Evolutionary conservation across 2,113 vertebrate genomes (phyloP).

Genomic region (Cryptomyrus ogoouensis): DNA sequence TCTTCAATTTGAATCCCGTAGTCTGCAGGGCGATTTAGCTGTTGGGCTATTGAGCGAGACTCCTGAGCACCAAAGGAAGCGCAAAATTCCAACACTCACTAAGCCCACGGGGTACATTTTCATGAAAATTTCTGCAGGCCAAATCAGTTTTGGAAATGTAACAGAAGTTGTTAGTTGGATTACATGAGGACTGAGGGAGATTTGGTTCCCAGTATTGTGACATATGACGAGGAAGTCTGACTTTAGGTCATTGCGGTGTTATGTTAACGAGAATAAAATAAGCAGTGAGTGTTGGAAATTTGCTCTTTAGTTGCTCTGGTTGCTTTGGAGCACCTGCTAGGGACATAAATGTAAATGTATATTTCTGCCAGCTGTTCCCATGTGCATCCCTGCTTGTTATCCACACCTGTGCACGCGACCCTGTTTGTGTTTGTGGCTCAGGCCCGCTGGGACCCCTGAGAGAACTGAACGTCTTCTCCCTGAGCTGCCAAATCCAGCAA

Average conservation of each 20-base stretch:
- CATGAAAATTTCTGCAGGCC: neutral
- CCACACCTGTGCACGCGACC: neutral
- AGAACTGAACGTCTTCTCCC: neutral
- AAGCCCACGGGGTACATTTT: neutral
- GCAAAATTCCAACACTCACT: neutral
- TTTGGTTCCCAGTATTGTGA: neutral
- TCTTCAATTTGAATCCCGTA: neutral
- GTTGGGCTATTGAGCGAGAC: neutral
- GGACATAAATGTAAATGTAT: neutral
- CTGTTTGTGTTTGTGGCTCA: neutral
- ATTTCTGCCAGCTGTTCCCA: neutral
- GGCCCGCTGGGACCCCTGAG: neutral
- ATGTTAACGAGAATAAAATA: neutral
- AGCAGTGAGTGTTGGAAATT: neutral
- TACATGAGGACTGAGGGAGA: neutral
- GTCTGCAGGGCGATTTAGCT: neutral
- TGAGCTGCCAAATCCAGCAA: neutral
- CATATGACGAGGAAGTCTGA: neutral
- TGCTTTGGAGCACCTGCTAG: neutral
- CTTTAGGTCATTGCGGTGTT: neutral
- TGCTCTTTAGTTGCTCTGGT: neutral
- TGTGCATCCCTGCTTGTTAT: neutral
- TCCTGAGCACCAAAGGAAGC: neutral
- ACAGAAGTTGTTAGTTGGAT: neutral
- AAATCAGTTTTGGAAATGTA: neutral